A percentile compares a stretch with the other conserved stretches of the same genome.
Conservation (phyloP, 2,888 invertebrate genomes). For the Drosophila neonasuta region DNA sequence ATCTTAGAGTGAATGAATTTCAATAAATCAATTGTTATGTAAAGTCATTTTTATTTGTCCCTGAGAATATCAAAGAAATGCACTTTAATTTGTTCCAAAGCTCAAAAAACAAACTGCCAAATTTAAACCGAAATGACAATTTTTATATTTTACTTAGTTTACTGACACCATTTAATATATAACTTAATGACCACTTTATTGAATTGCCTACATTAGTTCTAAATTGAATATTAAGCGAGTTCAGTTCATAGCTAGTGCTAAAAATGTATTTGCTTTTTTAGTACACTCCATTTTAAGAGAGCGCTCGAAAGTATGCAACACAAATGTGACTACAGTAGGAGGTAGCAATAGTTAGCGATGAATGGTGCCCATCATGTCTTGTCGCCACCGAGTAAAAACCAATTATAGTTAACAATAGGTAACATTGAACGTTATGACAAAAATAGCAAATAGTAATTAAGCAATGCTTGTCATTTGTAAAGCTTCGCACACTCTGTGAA, state of each 20-base stretch:
- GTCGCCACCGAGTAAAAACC: neutral
- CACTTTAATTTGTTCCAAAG: neutral
- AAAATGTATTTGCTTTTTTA: constrained; percentile 13
- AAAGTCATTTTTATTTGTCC: constrained; percentile 1
- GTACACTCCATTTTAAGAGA: constrained; percentile 19
- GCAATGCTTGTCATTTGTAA: neutral
- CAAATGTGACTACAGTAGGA: neutral
- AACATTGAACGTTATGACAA: neutral
- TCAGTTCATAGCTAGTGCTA: neutral
- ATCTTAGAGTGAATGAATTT: neutral
- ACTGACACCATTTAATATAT: too few relatives aligned
- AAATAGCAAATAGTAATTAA: constrained; percentile 16
- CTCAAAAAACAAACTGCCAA: neutral
- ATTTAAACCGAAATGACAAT: too few relatives aligned
- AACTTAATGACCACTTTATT: too few relatives aligned
- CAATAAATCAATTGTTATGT: neutral
- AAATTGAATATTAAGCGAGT: neutral
- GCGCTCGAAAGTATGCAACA: constrained; percentile 55
- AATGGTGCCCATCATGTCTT: neutral
- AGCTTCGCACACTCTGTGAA: neutral
- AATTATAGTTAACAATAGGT: neutral
- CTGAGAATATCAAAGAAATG: neutral
- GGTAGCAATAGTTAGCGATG: neutral
- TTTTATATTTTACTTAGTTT: too few relatives aligned
- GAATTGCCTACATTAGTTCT: neutral